These are phyloP conservation scores for Heliconius hermathena DNA, from an alignment of 1,140 invertebrate species.

Conservation along the genomic window DNA sequence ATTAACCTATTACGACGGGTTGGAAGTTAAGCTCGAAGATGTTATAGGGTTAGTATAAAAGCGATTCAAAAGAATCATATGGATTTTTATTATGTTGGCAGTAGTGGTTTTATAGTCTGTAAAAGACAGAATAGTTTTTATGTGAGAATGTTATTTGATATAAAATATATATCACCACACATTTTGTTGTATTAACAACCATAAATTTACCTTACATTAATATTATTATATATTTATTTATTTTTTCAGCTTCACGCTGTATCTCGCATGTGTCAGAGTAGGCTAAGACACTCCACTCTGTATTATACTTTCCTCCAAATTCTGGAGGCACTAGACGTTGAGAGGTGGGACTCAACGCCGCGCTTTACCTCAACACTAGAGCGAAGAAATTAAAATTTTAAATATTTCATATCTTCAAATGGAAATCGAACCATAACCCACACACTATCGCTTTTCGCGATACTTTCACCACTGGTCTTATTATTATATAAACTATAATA, in stretches of 20 bases:
- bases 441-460: too few species aligned
- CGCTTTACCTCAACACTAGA: too few species aligned
- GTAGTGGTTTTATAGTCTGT: conserved; percentile 3
- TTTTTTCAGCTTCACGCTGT: too few species aligned
- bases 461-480: neutral
- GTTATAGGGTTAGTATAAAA: conserved; percentile 1
- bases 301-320: too few species aligned
- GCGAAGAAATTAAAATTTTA: too few species aligned
- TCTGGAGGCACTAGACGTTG: too few species aligned
- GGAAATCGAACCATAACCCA: too few species aligned
- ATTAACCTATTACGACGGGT: conserved; percentile 5
- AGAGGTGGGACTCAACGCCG: too few species aligned
- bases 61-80: conserved; percentile 2
- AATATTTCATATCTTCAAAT: too few species aligned
- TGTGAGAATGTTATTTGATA: neutral
- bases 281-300: too few species aligned
- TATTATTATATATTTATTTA: too few species aligned
- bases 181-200: neutral
- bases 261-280: too few species aligned
- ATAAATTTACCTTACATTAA: neutral
- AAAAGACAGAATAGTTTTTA: neutral
- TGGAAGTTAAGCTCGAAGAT: conserved; percentile 6
- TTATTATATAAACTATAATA: neutral
- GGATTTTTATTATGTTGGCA: neutral
- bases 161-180: neutral